phyloP scores from a whole-genome alignment of 2,113 vertebrate species.

The Mesoclemmys tuberculata region DNA sequence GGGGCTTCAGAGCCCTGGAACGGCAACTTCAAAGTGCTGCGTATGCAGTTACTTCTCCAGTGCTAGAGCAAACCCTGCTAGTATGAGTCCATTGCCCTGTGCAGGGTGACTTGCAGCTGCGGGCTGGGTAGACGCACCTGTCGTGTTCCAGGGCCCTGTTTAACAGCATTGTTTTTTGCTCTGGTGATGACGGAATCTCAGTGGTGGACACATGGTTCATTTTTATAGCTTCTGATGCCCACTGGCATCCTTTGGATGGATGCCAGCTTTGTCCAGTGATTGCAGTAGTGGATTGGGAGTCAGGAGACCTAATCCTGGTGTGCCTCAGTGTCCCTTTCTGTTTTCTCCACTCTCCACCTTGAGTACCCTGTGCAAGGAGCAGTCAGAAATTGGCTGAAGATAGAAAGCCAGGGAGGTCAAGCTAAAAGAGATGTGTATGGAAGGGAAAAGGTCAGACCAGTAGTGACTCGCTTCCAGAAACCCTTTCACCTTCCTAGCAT shows the following conservation, averaged over 20 bases:
- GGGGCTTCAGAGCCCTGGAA: too few relatives aligned
- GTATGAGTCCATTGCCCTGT: too few relatives aligned
- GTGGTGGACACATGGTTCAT: background rate
- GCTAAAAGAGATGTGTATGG: background rate
- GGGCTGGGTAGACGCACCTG: too few relatives aligned
- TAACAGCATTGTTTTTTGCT: background rate
- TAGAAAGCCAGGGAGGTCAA: background rate
- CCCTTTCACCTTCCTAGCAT: background rate
- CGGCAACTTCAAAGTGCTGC: too few relatives aligned
- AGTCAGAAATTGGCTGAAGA: background rate
- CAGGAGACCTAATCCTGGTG: background rate
- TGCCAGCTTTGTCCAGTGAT: background rate
- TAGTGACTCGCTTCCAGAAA: background rate
- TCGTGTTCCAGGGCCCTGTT: background rate
- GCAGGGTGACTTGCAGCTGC: too few relatives aligned
- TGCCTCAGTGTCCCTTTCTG: accelerated
- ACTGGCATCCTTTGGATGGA: background rate
- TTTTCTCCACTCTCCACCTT: background rate
- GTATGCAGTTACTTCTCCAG: too few relatives aligned
- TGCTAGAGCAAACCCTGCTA: too few relatives aligned
- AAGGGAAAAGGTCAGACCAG: background rate
- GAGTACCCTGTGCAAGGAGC: background rate
- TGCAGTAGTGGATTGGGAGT: background rate
- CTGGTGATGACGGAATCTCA: background rate
- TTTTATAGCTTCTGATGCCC: background rate